Percentiles rank a stretch among this genome's conserved stretches.
These are phyloP conservation scores for Monomorium pharaonis DNA, from an alignment of 1,140 invertebrate species.

Conservation along the genomic window DNA sequence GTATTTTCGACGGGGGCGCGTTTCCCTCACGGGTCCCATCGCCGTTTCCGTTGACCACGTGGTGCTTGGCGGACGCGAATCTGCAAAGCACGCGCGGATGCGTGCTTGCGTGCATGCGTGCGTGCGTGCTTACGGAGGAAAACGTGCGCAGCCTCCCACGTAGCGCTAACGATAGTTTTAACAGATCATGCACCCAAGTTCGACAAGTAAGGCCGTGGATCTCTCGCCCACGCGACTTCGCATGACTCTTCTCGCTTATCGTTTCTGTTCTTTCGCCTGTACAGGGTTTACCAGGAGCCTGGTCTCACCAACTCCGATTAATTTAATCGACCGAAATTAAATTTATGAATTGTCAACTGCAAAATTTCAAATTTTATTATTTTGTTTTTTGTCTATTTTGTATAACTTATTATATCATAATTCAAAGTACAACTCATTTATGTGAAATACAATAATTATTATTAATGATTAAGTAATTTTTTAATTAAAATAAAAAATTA, in stretches of 20 bases:
- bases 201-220: constrained; percentile 74
- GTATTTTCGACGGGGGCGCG: constrained; percentile 17
- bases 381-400: no score
- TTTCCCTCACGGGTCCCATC: not conserved
- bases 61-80: constrained; percentile 6
- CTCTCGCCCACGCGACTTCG: constrained; percentile 66
- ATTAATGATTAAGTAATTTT: no score
- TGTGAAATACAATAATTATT: no score
- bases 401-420: no score
- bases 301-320: no score
- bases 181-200: constrained; percentile 70
- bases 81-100: not conserved
- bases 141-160: constrained; percentile 70
- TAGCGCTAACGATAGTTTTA: constrained; percentile 71
- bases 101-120: not conserved
- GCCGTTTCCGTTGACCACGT: not conserved
- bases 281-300: not conserved
- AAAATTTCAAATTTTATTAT: no score
- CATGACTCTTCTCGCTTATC: not conserved
- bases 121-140: not conserved
- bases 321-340: no score
- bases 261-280: not conserved
- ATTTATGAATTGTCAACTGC: no score
- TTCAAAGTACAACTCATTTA: no score
- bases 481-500: no score